Percentiles rank a stretch among this genome's conserved stretches.
Evolutionary conservation across 2,888 invertebrate species (phyloP).

Genomic region (Nomada ferruginata): DNA sequence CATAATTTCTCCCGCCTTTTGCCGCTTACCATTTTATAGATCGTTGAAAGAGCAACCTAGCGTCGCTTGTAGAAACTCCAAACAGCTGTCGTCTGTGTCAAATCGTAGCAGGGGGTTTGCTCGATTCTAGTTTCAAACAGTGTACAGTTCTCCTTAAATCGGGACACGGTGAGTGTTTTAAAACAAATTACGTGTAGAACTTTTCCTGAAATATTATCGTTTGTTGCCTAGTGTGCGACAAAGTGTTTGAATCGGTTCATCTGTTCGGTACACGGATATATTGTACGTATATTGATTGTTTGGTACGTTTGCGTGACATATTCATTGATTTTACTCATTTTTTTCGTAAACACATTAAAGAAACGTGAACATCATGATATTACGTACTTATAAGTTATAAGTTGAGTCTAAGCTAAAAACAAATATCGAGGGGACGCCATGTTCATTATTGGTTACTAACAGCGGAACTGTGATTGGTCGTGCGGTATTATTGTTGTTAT

Average conservation of each 20-base stretch:
- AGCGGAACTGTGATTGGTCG: slow-evolving; percentile 47
- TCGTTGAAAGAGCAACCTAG: slow-evolving; percentile 48
- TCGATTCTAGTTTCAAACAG: slow-evolving; percentile 65
- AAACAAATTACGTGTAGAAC: slow-evolving; percentile 4
- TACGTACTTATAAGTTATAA: slow-evolving; percentile 5
- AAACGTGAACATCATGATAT: background rate
- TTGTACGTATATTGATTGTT: slow-evolving; percentile 8
- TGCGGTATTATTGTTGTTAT: slow-evolving; percentile 25
- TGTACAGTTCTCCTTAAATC: slow-evolving; percentile 51
- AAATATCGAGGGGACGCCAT: slow-evolving; percentile 50
- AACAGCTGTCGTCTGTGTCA: slow-evolving; percentile 81
- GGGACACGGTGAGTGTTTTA: slow-evolving; percentile 68
- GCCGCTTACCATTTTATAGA: background rate
- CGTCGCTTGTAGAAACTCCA: slow-evolving; percentile 53
- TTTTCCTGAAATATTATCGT: background rate
- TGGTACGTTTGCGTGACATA: slow-evolving; percentile 16
- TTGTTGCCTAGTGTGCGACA: background rate
- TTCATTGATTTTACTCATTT: slow-evolving; percentile 14
- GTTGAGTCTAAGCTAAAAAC: slow-evolving; percentile 17
- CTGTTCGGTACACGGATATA: background rate
- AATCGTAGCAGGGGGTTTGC: slow-evolving; percentile 79
- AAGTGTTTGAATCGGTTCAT: background rate
- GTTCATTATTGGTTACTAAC: slow-evolving; percentile 43
- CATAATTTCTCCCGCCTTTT: slow-evolving; percentile 14
- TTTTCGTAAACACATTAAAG: background rate